These are phyloP conservation scores for Eupleurogrammus muticus DNA, from an alignment of 2,797 vertebrate species.

Conservation along the genomic window DNA sequence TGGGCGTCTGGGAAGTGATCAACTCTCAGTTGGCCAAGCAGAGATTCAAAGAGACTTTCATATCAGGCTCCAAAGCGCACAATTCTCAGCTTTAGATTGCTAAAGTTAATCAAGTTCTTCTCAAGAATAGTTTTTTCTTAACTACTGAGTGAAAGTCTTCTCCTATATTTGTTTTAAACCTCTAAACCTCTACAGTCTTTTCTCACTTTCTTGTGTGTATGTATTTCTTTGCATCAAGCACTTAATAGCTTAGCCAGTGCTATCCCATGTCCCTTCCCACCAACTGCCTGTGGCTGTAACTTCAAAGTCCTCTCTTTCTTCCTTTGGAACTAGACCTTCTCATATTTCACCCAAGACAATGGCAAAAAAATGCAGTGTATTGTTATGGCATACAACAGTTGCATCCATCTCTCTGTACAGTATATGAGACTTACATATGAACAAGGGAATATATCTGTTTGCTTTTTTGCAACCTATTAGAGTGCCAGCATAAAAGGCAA, in stretches of 20 bases:
- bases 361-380: neutral
- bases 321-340: constrained; percentile 19
- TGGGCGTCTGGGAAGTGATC: constrained; percentile 50
- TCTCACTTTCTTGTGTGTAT: neutral
- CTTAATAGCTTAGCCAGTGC: constrained; percentile 47
- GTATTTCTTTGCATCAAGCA: constrained; percentile 29
- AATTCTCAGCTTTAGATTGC: constrained; percentile 39
- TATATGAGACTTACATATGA: neutral
- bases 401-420: constrained; percentile 1
- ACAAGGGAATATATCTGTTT: constrained; percentile 30
- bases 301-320: constrained; percentile 45
- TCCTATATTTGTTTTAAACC: constrained; percentile 55
- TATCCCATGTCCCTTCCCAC: constrained; percentile 32
- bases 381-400: neutral
- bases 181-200: constrained; percentile 44
- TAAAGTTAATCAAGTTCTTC: constrained; percentile 60
- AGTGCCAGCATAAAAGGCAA: constrained; percentile 21
- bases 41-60: constrained; percentile 66
- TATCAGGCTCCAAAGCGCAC: constrained; percentile 51
- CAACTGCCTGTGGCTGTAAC: constrained; percentile 47
- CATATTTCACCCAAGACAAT: neutral
- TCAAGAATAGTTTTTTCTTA: constrained; percentile 45
- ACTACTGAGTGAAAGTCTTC: constrained; percentile 48
- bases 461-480: constrained; percentile 36
- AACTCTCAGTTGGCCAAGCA: constrained; percentile 48